These are phyloP conservation scores for Istiophorus platypterus DNA, from an alignment of 2,113 vertebrate genomes.

Conservation along the genomic window DNA sequence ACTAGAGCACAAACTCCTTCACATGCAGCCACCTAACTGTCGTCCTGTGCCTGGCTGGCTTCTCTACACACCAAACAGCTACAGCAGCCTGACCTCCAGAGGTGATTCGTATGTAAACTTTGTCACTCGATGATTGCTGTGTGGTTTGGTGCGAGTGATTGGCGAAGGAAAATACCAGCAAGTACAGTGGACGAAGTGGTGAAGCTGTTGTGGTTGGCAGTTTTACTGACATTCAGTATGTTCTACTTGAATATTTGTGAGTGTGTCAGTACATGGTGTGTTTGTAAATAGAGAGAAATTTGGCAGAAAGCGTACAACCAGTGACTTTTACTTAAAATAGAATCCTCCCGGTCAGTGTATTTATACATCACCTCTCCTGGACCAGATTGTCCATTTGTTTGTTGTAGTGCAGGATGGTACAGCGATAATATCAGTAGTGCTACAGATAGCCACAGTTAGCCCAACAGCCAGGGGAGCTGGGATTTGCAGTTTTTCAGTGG, in stretches of 20 bases:
- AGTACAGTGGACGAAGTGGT: conserved; percentile 23
- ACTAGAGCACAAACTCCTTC: conserved; percentile 16
- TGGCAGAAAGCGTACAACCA: conserved; percentile 73
- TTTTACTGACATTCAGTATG: conserved; percentile 72
- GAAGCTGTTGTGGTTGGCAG: conserved; percentile 73
- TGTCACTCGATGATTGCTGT: conserved; percentile 54
- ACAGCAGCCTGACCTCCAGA: conserved; percentile 20
- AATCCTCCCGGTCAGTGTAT: conserved; percentile 26
- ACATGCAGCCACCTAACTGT: not conserved
- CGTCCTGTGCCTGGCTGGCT: conserved; percentile 9
- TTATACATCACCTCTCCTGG: conserved; percentile 16
- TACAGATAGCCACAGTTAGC: conserved; percentile 66
- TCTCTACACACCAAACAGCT: conserved; percentile 14
- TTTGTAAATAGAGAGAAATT: conserved; percentile 47
- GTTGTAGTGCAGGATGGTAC: conserved; percentile 65
- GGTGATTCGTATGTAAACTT: conserved; percentile 77
- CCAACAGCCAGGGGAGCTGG: conserved; percentile 41
- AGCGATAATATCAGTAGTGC: conserved; percentile 59
- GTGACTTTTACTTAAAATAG: conserved; percentile 45
- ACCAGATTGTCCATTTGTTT: conserved; percentile 53
- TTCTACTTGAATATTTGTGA: conserved; percentile 37
- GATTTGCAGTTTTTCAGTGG: conserved; percentile 45
- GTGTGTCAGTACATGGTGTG: conserved; percentile 25
- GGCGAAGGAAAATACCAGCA: too few relatives aligned
- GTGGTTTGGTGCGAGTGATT: conserved; percentile 49